Percentiles rank a stretch among this genome's conserved stretches.
phyloP scores from a whole-genome alignment of 2,113 vertebrate species.

The Ceyx margarethae region DNA sequence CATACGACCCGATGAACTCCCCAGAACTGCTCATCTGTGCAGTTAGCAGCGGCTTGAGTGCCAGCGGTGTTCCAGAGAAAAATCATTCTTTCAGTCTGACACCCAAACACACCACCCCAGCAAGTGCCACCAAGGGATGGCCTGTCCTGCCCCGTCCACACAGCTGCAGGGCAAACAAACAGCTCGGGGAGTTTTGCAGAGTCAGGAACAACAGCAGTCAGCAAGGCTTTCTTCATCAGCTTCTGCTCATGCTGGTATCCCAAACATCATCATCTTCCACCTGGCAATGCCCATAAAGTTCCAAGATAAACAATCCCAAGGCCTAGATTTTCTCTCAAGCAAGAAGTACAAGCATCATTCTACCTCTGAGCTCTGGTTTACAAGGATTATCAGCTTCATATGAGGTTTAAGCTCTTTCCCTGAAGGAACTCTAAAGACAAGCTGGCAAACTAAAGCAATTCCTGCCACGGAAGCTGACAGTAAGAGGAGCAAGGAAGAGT shows the following conservation, averaged over 20 bases:
- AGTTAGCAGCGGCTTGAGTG: not conserved
- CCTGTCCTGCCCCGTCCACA: not conserved
- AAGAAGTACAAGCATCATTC: not conserved
- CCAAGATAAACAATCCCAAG: not conserved
- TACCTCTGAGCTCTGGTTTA: not conserved
- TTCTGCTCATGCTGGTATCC: not conserved
- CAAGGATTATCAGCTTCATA: not conserved
- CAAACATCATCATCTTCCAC: rapidly evolving
- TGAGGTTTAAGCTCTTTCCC: not conserved
- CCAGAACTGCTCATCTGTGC: not conserved
- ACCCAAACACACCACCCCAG: not conserved
- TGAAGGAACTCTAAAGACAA: not conserved
- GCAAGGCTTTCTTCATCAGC: not conserved
- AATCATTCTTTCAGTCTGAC: not conserved
- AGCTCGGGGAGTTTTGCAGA: not conserved
- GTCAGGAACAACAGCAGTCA: not conserved
- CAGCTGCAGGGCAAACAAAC: not conserved
- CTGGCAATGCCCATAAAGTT: not conserved
- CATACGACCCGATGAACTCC: not conserved
- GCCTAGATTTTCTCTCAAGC: not conserved
- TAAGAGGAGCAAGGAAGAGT: not conserved
- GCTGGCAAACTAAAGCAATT: not conserved
- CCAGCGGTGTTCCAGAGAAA: not conserved
- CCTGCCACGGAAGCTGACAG: not conserved
- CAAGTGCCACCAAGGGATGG: rapidly evolving